Conservation (phyloP, 2,888 invertebrate species). For the Drosophila pseudotalamancana region DNA sequence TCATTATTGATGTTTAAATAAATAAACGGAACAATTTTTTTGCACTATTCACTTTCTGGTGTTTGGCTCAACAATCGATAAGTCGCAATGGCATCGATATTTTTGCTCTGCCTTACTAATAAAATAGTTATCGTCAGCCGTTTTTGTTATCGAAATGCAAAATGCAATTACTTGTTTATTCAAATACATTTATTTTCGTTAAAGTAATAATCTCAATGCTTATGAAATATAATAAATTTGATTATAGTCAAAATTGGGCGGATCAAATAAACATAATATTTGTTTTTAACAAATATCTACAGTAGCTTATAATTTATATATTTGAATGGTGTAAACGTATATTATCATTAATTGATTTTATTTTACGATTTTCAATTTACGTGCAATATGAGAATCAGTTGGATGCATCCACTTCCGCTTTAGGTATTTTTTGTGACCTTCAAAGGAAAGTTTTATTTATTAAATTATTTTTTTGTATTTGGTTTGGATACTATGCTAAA, state of each 20-base stretch:
- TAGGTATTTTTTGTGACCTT: constrained; percentile 52
- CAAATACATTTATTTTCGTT: not conserved
- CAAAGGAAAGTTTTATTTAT: not conserved
- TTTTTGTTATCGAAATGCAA: constrained; percentile 19
- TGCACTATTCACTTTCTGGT: constrained; percentile 33
- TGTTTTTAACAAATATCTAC: not conserved
- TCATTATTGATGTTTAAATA: constrained; percentile 27
- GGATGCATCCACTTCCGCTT: constrained; percentile 13
- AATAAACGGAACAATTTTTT: constrained; percentile 5
- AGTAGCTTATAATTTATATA: not conserved
- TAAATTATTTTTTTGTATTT: too few relatives aligned
- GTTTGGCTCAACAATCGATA: constrained; percentile 22
- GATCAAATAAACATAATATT: not conserved
- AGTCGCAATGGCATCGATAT: constrained; percentile 12
- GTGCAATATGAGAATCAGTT: not conserved
- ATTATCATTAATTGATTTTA: not conserved
- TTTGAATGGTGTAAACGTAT: not conserved
- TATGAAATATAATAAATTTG: not conserved
- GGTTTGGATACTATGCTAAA: accelerated
- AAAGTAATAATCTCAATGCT: not conserved
- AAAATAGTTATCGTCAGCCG: not conserved
- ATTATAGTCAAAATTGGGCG: not conserved
- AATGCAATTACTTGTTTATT: not conserved
- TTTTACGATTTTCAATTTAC: too few relatives aligned
- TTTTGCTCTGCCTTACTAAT: not conserved